Percentiles rank a stretch among this genome's conserved stretches.
phyloP scores from a whole-genome alignment of 1,140 invertebrate species.

The Sarcophaga bullata region DNA sequence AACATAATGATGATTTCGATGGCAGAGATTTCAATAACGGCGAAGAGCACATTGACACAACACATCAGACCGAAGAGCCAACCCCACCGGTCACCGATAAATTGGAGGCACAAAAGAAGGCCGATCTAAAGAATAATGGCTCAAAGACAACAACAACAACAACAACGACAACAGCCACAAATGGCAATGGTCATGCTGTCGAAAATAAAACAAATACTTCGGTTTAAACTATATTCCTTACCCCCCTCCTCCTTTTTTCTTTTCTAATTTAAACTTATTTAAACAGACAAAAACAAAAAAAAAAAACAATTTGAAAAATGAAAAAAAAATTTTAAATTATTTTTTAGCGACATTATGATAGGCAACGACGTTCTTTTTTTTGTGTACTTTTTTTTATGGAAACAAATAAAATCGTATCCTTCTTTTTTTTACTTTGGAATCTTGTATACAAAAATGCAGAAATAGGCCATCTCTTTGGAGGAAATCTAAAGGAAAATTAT shows the following conservation, averaged over 20 bases:
- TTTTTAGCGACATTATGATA: slow-evolving; percentile 2
- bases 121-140: slow-evolving; percentile 57
- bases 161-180: slow-evolving; percentile 32
- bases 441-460: no score
- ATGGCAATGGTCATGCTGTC: slow-evolving; percentile 51
- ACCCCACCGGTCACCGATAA: slow-evolving; percentile 64
- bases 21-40: slow-evolving; percentile 57
- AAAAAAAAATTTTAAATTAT: slow-evolving; percentile 18
- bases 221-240: slow-evolving; percentile 48
- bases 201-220: slow-evolving; percentile 62
- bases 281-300: neutral
- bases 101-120: slow-evolving; percentile 62
- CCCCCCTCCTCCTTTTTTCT: no score
- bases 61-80: slow-evolving; percentile 58
- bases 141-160: slow-evolving; percentile 39
- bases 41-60: slow-evolving; percentile 63
- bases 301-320: neutral
- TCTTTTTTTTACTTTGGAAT: no score
- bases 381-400: no score
- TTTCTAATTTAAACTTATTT: no score
- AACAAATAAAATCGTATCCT: no score
- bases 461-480: neutral
- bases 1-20: slow-evolving; percentile 60
- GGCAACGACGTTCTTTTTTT: neutral
- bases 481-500: slow-evolving; percentile 1